A percentile compares a stretch with the other conserved stretches of the same genome.
Evolutionary conservation across 2,113 vertebrate genomes (phyloP).

Genomic region (Phrynocephalus versicolor): DNA sequence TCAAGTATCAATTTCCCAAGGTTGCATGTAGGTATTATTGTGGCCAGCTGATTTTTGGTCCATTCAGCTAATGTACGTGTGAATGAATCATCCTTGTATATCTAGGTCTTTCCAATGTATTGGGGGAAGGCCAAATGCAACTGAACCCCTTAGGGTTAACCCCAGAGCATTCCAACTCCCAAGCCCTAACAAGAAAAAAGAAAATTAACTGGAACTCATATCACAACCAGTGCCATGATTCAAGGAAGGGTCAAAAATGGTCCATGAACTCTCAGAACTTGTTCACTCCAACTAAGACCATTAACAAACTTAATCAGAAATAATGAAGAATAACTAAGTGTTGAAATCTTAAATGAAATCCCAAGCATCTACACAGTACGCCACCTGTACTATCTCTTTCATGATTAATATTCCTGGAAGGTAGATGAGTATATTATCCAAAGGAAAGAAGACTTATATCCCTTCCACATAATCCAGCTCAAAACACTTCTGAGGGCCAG

Average conservation of each 20-base stretch:
- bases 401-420: too few relatives aligned
- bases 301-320: neutral
- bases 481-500: neutral
- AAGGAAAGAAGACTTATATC: too few relatives aligned
- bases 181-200: too few relatives aligned
- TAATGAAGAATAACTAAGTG: neutral
- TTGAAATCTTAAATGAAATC: neutral
- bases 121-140: too few relatives aligned
- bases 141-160: too few relatives aligned
- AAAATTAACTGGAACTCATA: too few relatives aligned
- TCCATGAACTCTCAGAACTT: neutral
- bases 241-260: too few relatives aligned
- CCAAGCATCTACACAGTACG: neutral
- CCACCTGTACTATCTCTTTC: neutral
- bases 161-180: too few relatives aligned
- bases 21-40: neutral
- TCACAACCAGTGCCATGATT: too few relatives aligned
- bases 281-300: neutral
- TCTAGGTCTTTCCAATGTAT: neutral
- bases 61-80: neutral
- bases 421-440: too few relatives aligned
- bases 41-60: neutral
- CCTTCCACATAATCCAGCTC: neutral
- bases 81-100: neutral
- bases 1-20: constrained; percentile 7